Base-by-base conservation (phyloP, 2,797 vertebrate species). In the Sebastes minor region DNA sequence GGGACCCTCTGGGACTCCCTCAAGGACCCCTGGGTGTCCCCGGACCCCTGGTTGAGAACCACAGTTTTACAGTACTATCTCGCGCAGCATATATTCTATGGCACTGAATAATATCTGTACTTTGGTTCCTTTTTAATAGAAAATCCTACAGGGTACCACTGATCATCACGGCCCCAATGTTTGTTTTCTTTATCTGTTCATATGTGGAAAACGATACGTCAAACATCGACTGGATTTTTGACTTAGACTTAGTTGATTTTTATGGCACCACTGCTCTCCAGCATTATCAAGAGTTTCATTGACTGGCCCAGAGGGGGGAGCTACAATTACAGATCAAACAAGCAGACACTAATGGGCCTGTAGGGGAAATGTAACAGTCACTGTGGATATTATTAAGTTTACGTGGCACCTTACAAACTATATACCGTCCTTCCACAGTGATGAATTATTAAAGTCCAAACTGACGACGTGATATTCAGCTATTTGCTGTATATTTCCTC, bases 261-360 rank as follows among this genome's bases (percentile, higher is more conserved):
- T 1, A 22, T 53, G 49, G 49, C 49, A 53, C 20, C 49, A 7
- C 22, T 57, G 22, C 63, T 52, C 30, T 60, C 12, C 27, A 74
- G 30, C 16, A 23, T 73, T n/a, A 72, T 80, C 46, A 59, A 59
- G 52, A 76, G 60, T 76, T 80, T 55, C 61, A 63, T 69, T 66
- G 73, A 72, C 46, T 71, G 59, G 56, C 71, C 76, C 74, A 86
- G 73, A 73, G 79, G 67, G 18, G 70, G 70, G 78, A 76, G 71
- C 56, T 78, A 71, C 68, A 75, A 76, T 82, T 74, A 81, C 71
- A 78, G 67, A 63, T 63, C 66, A 28, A 68, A 68, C 32, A 76
- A 49, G 57, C 14, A 64, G 71, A 55, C 35, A 42, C 13, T 32
- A 60, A 71, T 49, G 42, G 27, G n/a, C 11, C 59, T 46, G n/a